A percentile compares a stretch with the other conserved stretches of the same genome.
phyloP scores from a whole-genome alignment of 2,113 vertebrate species.

The Amia ocellicauda region DNA sequence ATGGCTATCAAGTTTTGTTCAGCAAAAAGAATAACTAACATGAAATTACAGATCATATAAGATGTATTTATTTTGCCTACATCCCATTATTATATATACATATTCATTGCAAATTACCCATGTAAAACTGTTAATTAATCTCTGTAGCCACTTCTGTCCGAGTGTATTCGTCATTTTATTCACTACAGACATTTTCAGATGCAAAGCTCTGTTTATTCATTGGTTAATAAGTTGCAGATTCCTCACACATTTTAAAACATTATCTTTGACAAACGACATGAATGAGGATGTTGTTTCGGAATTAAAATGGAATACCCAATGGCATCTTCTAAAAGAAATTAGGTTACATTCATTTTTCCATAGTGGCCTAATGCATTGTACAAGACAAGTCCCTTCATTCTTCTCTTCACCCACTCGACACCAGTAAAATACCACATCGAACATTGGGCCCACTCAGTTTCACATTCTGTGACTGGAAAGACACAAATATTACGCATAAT shows the following conservation, averaged over 20 bases:
- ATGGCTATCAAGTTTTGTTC: too few species aligned
- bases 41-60: too few species aligned
- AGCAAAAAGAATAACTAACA: too few species aligned
- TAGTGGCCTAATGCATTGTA: neutral
- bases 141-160: too few species aligned
- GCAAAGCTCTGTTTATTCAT: neutral
- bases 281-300: neutral
- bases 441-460: neutral
- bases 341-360: neutral
- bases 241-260: too few species aligned
- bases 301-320: neutral
- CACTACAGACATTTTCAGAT: neutral
- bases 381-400: neutral
- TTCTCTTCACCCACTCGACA: neutral
- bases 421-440: neutral
- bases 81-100: too few species aligned
- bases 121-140: too few species aligned
- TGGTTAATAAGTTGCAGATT: too few species aligned
- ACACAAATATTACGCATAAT: too few species aligned
- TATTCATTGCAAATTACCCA: too few species aligned
- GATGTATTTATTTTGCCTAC: too few species aligned
- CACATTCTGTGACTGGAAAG: neutral
- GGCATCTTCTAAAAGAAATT: neutral
- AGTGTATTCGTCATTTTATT: too few species aligned
- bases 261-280: neutral